Conservation (phyloP, 2,797 vertebrate species). For the Pseudotriccus pelzelni region DNA sequence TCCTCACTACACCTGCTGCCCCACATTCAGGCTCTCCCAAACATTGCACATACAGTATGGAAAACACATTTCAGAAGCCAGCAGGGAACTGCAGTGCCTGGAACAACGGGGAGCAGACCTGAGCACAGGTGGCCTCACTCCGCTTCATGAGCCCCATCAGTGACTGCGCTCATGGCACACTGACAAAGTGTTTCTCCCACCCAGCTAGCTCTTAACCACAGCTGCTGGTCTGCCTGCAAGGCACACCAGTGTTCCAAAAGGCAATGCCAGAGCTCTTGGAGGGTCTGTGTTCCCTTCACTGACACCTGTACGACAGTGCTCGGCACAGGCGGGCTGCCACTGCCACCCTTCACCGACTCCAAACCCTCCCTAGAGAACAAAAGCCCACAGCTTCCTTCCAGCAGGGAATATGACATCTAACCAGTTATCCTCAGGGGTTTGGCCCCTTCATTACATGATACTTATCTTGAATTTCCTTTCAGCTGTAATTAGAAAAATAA, state of each 20-base stretch:
- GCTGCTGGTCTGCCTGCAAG: background rate
- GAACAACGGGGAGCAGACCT: background rate
- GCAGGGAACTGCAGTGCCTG: background rate
- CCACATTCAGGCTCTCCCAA: background rate
- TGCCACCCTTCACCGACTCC: background rate
- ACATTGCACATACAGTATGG: rapidly evolving
- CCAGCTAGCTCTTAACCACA: background rate
- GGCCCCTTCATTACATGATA: constrained; percentile 41
- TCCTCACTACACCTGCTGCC: background rate
- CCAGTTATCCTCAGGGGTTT: constrained; percentile 31
- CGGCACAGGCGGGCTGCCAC: background rate
- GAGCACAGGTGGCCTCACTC: background rate
- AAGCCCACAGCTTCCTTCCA: constrained; percentile 13
- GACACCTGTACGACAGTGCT: background rate
- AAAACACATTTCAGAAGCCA: background rate
- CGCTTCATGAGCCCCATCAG: rapidly evolving
- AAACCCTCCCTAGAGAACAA: background rate
- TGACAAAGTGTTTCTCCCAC: rapidly evolving
- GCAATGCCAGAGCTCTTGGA: background rate
- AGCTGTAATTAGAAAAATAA: constrained; percentile 72
- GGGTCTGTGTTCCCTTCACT: background rate
- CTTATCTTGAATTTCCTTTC: constrained; percentile 64
- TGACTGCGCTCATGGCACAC: rapidly evolving
- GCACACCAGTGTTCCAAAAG: background rate
- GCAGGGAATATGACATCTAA: constrained; percentile 20